Base-by-base conservation (phyloP, 2,888 invertebrate genomes). In the Nineta flava region DNA sequence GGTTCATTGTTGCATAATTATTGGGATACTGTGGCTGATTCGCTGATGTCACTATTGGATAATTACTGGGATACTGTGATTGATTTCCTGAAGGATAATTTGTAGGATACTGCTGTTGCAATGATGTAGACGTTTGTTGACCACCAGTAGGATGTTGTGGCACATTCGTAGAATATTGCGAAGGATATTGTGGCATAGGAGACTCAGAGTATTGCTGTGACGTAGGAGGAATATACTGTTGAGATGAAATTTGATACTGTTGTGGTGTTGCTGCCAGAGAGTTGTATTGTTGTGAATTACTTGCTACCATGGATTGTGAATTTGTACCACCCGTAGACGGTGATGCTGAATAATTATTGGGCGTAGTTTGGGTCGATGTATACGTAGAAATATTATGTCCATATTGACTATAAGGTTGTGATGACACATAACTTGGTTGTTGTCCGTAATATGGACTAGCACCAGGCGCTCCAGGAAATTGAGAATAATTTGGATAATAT, bases 371-470 rank as follows among this genome's bases (percentile, higher is more conserved):
- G 1, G n/a, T 40, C 16, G 40, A 15, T 26, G 26, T 16, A 9
- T 40, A 16, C 5, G 40, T 40, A 9, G 40, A 40, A 12, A 13
- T 16, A 13, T 32, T 47, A 49, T 31, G 51, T 34, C 13, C 49
- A 38, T 12, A 46, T 41, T 47, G 45, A n/a, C 21, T 10, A 45
- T 44, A 19, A 44, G 43, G 43, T 26, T 38, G 44, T 34, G 51
- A 44, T 40, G 32, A 12, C 15, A 42, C n/a, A 6, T 43, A 35
- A 4, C 40, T 48, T 44, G 48, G 40, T 13, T 40, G 40, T 15
- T 40, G 13, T 26, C 26, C 26, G 26, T 26, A 26, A 26, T 26
- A 26, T 26, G 26, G 26, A 7, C 7, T 26, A 26, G 26, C 26
- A 26, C 26, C 26, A 26, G 26, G 4, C 7, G 26, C 26, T 26